Evolutionary conservation across 2,113 vertebrate species (phyloP).

Genomic region (Siniperca chuatsi): DNA sequence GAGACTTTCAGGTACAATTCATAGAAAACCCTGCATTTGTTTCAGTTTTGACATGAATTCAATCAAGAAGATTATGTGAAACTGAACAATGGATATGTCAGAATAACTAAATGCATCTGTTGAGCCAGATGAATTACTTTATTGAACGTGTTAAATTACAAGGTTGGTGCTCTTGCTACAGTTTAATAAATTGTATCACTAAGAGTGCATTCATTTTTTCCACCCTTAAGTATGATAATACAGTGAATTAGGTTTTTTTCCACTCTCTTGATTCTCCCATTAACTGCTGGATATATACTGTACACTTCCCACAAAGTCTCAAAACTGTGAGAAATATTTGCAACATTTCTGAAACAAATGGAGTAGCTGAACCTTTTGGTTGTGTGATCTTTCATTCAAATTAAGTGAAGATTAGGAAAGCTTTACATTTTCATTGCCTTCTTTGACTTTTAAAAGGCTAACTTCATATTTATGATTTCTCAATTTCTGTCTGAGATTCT

Average conservation of each 20-base stretch:
- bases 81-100: background rate
- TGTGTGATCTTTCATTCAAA: background rate
- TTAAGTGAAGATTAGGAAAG: background rate
- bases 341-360: background rate
- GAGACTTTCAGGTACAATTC: conserved; percentile 16
- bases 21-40: conserved; percentile 4
- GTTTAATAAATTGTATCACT: conserved; percentile 7
- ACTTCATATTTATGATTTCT: background rate
- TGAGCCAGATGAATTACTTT: conserved; percentile 1
- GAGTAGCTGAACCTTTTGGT: background rate
- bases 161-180: background rate
- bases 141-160: background rate
- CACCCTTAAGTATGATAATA: too few relatives aligned
- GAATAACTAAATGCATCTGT: conserved; percentile 6
- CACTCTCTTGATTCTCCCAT: background rate
- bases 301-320: background rate
- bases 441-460: background rate
- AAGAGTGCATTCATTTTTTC: background rate
- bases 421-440: background rate
- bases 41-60: conserved; percentile 8
- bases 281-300: background rate
- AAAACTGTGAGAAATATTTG: background rate
- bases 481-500: background rate
- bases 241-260: background rate
- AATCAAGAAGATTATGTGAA: background rate